These are phyloP conservation scores for Pristiophorus japonicus DNA, from an alignment of 2,113 vertebrate species.

Conservation along the genomic window DNA sequence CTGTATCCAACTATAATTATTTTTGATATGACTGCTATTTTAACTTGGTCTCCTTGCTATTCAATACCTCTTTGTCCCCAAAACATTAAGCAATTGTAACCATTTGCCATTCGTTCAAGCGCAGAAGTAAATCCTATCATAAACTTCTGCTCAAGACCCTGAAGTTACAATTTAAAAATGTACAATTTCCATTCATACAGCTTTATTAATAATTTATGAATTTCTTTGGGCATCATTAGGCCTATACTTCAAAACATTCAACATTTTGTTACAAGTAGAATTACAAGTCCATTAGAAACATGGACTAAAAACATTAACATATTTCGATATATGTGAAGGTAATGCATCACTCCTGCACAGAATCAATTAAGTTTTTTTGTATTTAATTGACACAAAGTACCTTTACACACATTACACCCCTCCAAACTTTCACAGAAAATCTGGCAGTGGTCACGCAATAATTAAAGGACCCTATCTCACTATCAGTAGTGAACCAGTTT, in stretches of 20 bases:
- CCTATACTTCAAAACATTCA: constrained; percentile 36
- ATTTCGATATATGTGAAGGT: constrained; percentile 51
- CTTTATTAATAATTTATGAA: constrained; percentile 35
- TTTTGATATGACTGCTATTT: neutral
- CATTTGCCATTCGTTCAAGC: neutral
- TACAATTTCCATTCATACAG: constrained; percentile 33
- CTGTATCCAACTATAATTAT: neutral
- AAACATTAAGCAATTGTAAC: neutral
- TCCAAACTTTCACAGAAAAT: constrained; percentile 94
- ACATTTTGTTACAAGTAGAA: constrained; percentile 35
- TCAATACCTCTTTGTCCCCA: neutral
- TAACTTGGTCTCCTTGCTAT: neutral
- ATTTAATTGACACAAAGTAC: constrained; percentile 56
- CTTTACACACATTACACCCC: constrained; percentile 54
- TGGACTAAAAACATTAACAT: constrained; percentile 33
- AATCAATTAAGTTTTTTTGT: constrained; percentile 45
- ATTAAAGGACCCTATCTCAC: constrained; percentile 61
- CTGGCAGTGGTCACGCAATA: constrained; percentile 63
- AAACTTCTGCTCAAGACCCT: neutral
- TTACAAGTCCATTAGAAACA: constrained; percentile 33
- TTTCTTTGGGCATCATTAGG: constrained; percentile 36
- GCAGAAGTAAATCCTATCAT: neutral
- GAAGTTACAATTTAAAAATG: constrained; percentile 30
- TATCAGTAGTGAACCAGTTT: constrained; percentile 51
- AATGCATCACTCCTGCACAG: constrained; percentile 49